Evolutionary conservation across 2,113 vertebrate genomes (phyloP).

Genomic region (Crocuta crocuta): DNA sequence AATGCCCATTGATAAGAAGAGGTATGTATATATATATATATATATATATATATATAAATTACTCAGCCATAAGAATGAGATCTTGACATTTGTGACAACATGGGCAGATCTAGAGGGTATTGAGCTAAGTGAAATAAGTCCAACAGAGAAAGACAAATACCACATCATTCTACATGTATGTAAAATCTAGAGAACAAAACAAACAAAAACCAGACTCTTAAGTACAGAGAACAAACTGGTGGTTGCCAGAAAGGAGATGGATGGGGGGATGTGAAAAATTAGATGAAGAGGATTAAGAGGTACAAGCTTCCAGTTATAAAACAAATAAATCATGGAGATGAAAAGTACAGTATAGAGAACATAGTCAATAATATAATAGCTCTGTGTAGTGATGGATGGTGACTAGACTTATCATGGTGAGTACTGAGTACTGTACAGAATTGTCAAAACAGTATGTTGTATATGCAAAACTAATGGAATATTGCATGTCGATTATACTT

Average conservation of each 20-base stretch:
- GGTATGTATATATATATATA: background rate
- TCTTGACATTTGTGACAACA: background rate
- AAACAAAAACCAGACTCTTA: background rate
- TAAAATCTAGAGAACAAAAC: background rate
- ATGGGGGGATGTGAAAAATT: background rate
- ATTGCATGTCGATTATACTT: background rate
- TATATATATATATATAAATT: background rate
- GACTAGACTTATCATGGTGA: background rate
- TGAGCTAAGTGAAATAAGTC: background rate
- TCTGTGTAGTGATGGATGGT: background rate
- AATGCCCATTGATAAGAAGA: background rate
- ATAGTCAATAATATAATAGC: background rate
- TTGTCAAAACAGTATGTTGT: background rate
- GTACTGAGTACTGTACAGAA: background rate
- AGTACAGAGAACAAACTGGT: background rate
- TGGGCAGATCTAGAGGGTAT: background rate
- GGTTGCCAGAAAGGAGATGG: background rate
- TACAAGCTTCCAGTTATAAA: background rate
- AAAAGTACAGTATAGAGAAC: background rate
- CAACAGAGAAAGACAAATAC: background rate
- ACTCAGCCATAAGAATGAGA: background rate
- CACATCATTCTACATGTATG: background rate
- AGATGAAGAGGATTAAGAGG: background rate
- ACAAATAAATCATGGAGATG: background rate
- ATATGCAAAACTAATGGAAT: background rate